phyloP scores from a whole-genome alignment of 2,888 invertebrate genomes.

The Caenorhabditis doughertyi region DNA sequence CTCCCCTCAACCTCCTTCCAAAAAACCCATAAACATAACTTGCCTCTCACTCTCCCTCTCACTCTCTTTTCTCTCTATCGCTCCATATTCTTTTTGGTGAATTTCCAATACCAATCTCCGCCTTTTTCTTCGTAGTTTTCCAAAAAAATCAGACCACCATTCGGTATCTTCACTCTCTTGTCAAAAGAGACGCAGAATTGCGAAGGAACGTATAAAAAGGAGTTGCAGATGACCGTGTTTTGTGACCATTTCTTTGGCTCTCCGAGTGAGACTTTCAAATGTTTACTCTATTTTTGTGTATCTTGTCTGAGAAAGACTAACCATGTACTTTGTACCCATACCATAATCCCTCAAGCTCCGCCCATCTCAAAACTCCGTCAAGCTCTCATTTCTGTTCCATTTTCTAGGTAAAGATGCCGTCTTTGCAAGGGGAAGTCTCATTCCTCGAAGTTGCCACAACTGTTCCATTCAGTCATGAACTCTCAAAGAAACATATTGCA shows the following conservation, averaged over 20 bases:
- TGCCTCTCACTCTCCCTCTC: background rate
- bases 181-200: slow-evolving; percentile 17
- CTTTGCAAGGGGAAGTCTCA: slow-evolving; percentile 46
- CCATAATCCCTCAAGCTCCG: slow-evolving; percentile 17
- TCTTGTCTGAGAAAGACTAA: slow-evolving; percentile 10
- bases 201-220: slow-evolving; percentile 26
- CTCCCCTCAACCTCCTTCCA: too few species aligned
- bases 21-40: slow-evolving; percentile 34
- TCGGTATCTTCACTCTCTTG: slow-evolving; percentile 2
- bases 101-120: slow-evolving; percentile 31
- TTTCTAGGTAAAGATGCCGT: slow-evolving; percentile 36
- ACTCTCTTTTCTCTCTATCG: slow-evolving; percentile 1
- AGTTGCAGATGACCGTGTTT: slow-evolving; percentile 34
- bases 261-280: background rate
- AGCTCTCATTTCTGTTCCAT: background rate
- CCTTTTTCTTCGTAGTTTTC: background rate
- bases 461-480: slow-evolving; percentile 69
- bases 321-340: slow-evolving; percentile 51
- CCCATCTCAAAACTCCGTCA: too few species aligned
- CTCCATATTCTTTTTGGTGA: slow-evolving; percentile 13
- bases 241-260: slow-evolving; percentile 29
- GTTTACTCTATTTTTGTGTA: slow-evolving; percentile 26
- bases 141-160: slow-evolving; percentile 58
- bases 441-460: slow-evolving; percentile 69
- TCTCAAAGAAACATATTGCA: slow-evolving; percentile 71